phyloP scores from a whole-genome alignment of 2,888 invertebrate genomes.

The Neoitamus cyanurus region DNA sequence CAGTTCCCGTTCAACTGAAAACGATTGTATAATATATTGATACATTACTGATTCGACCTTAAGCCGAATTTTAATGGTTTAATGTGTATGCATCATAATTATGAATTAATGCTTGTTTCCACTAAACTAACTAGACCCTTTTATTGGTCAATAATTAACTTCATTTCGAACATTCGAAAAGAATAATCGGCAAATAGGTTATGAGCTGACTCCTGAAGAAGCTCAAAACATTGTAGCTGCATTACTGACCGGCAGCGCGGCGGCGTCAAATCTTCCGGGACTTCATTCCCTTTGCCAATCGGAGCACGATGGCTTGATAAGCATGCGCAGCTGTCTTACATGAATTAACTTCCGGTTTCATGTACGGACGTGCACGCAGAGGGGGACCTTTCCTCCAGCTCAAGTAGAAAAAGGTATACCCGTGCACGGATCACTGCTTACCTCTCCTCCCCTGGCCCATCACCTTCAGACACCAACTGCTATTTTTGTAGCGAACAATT shows the following conservation, averaged over 20 bases:
- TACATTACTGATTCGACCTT: too few relatives aligned
- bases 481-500: neutral
- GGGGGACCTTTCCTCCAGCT: neutral
- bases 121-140: too few relatives aligned
- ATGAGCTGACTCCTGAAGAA: neutral
- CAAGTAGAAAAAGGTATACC: neutral
- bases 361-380: neutral
- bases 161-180: too few relatives aligned
- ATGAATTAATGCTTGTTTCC: too few relatives aligned
- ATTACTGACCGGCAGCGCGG: neutral
- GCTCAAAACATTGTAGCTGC: neutral
- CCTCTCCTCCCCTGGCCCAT: neutral
- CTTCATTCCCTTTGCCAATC: neutral
- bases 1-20: too few relatives aligned
- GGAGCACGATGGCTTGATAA: neutral
- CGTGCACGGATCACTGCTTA: neutral
- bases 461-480: neutral
- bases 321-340: slow-evolving; percentile 17
- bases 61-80: too few relatives aligned
- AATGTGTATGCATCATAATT: too few relatives aligned
- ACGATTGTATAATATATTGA: too few relatives aligned
- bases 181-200: neutral
- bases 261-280: neutral
- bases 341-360: slow-evolving; percentile 24
- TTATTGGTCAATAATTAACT: too few relatives aligned